A percentile compares a stretch with the other conserved stretches of the same genome.
Evolutionary conservation across 2,888 invertebrate genomes (phyloP).

Genomic region (Hermaeophaga mercurialis): DNA sequence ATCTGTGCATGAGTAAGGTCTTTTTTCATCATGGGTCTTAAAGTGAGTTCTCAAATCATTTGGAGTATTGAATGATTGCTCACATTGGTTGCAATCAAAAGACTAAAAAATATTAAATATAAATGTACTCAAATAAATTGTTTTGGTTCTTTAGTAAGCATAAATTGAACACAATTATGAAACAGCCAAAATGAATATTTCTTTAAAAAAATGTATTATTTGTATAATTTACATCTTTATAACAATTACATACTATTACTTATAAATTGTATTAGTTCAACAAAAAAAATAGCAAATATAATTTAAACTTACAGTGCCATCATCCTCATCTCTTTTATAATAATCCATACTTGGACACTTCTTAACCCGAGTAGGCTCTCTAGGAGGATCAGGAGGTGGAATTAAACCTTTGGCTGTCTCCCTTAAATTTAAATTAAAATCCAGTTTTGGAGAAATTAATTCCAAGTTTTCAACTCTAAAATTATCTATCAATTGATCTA

Average conservation of each 20-base stretch:
- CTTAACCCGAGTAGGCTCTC: conserved; percentile 6
- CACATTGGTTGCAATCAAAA: conserved; percentile 5
- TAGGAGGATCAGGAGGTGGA: not conserved
- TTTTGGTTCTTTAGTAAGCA: too few species aligned
- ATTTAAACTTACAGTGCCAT: conserved; percentile 22
- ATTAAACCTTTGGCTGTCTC: not conserved
- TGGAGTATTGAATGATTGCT: conserved; percentile 35
- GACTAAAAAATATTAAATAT: too few species aligned
- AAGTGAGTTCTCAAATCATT: conserved; percentile 51
- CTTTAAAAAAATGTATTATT: too few species aligned
- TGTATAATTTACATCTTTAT: too few species aligned
- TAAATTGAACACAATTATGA: too few species aligned
- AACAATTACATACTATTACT: too few species aligned
- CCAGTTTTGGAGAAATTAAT: conserved; percentile 31
- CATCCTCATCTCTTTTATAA: conserved; percentile 28
- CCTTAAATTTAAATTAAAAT: conserved; percentile 25
- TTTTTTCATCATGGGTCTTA: conserved; percentile 51
- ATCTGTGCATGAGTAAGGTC: conserved; percentile 50
- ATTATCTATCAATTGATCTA: conserved; percentile 35
- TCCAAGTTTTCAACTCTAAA: conserved; percentile 34
- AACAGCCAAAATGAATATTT: too few species aligned
- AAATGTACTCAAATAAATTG: too few species aligned
- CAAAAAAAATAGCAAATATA: too few species aligned
- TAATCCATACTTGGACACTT: conserved; percentile 33
- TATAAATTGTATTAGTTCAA: too few species aligned